Base-by-base conservation (phyloP, 2,113 vertebrate genomes). In the Campylorhamphus procurvoides region DNA sequence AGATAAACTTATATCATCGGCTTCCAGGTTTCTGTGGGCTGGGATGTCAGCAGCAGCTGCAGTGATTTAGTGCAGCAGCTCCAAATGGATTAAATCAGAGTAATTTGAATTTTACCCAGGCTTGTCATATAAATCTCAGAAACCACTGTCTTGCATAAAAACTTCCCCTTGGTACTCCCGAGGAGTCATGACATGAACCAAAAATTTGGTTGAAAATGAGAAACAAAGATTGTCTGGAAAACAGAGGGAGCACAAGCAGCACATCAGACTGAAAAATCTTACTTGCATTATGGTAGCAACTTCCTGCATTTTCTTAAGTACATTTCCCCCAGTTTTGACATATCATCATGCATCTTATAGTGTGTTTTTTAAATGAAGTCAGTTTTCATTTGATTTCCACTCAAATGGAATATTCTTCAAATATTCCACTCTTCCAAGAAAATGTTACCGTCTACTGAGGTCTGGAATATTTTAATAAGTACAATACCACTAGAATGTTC, bases 81-180 rank as follows among this genome's bases (percentile, higher is more conserved):
- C 96, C 97, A 91, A 97, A 97, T 93, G 97, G 97, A 97, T 98
- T 97, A 97, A 98, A 98, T 97, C 97, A 95, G 93, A 97, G 96
- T 97, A 96, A 98, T 98, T 97, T 97, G 97, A 97, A 98, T 98
- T 97, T 98, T 97, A 98, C 95, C 96, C 60, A 84, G 97, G 88
- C 98, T 97, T 97, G 97, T 97, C 97, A 96, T 96, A 98, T 97
- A 98, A 97, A 97, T 98, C 98, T 98, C 95, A 86, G 95, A 97
- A 98, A 97, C 96, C 95, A 97, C 97, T 78, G 96, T 95, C 97
- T 97, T 95, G 97, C 95, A 95, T 96, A 97, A 98, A 97, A 97
- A 95, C 97, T 97, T 97, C 95, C 95, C 94, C 86, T 95, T 28
- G 73, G 91, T 88, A 81, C 96, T 96, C 75, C 84, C 52, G 82